Conservation (phyloP, 2,888 invertebrate species). For the Melitaea athalia region DNA sequence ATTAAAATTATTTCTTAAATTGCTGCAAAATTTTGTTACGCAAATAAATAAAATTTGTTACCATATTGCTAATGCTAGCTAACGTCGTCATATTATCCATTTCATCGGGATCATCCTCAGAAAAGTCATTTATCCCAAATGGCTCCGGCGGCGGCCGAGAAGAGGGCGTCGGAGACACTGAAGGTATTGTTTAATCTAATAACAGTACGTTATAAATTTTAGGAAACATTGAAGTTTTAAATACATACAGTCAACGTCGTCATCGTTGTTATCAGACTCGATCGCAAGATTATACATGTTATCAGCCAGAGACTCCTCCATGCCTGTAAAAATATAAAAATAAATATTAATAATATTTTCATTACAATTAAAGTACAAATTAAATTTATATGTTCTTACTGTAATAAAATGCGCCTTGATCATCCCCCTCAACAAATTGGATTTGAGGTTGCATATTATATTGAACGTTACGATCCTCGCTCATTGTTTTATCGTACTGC, state of each 20-base stretch:
- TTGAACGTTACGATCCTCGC: neutral
- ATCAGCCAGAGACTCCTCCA: neutral
- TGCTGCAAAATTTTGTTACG: neutral
- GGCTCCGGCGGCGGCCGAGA: neutral
- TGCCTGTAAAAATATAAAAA: neutral
- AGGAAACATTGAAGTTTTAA: neutral
- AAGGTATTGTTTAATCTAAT: neutral
- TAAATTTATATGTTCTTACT: neutral
- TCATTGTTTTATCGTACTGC: neutral
- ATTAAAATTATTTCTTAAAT: no score
- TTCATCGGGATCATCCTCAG: neutral
- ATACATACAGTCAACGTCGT: conserved; percentile 1
- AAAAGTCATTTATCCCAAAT: neutral
- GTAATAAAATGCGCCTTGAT: neutral
- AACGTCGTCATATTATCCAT: neutral
- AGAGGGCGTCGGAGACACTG: neutral
- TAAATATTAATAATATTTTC: neutral
- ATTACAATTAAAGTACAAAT: neutral
- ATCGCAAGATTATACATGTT: neutral
- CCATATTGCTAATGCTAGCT: neutral
- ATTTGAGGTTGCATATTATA: neutral
- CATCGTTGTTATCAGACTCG: neutral
- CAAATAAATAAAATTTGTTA: neutral
- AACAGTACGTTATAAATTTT: neutral
- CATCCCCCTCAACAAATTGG: neutral